These are phyloP conservation scores for Gerosis bhagava DNA, from an alignment of 2,888 invertebrate species.

Conservation along the genomic window DNA sequence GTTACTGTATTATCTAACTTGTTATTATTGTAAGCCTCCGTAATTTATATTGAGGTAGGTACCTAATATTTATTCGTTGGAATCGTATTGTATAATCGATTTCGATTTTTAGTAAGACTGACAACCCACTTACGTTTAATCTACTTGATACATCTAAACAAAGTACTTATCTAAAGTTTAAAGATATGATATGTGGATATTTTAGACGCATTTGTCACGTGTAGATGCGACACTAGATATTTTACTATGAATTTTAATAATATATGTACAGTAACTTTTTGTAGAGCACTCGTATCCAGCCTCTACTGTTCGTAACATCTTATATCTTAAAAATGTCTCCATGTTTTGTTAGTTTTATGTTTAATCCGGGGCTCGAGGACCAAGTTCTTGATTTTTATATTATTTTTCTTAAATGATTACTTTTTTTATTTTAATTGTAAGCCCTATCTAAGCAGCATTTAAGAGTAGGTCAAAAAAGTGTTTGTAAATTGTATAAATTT, in stretches of 20 bases:
- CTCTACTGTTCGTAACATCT: too few relatives aligned
- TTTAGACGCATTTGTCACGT: slow-evolving; percentile 15
- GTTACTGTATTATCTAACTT: slow-evolving; percentile 39
- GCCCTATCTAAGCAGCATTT: too few relatives aligned
- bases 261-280: slow-evolving; percentile 29
- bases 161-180: slow-evolving; percentile 58
- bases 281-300: slow-evolving; percentile 9
- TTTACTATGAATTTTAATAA: slow-evolving; percentile 17
- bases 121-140: slow-evolving; percentile 51
- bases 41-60: slow-evolving; percentile 27
- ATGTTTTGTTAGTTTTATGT: slow-evolving; percentile 18
- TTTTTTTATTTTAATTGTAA: slow-evolving; percentile 26
- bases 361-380: slow-evolving; percentile 33
- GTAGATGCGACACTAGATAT: slow-evolving; percentile 11
- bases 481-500: too few relatives aligned
- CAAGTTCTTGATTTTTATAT: slow-evolving; percentile 33
- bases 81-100: slow-evolving; percentile 35
- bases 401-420: too few relatives aligned
- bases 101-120: slow-evolving; percentile 64
- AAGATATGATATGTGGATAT: slow-evolving; percentile 23
- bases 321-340: too few relatives aligned
- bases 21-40: slow-evolving; percentile 24
- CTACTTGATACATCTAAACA: slow-evolving; percentile 50
- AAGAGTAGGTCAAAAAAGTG: too few relatives aligned
- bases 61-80: slow-evolving; percentile 32